Base-by-base conservation (phyloP, 30 jellyfish, hydroid and myxozoan species). In the Hydractinia symbiolongicarpus region DNA sequence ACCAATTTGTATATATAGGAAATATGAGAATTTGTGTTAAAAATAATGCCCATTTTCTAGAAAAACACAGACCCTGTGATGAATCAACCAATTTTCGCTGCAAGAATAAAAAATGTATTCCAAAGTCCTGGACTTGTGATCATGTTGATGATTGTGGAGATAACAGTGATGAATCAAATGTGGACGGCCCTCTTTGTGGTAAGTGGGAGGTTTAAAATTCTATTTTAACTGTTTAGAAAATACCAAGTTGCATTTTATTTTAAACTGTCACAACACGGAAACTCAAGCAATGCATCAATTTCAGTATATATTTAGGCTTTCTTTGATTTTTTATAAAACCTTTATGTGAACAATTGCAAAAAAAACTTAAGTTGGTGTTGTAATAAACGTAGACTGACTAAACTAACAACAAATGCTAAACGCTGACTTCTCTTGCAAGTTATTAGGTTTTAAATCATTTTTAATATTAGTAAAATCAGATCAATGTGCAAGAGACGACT, bases 121-220 rank as follows among this genome's bases (percentile, higher is more conserved):
- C 82, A 53, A 61, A 67, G 8, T 53, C 79, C 11, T 67, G 84
- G 84, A 66, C 62, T 0, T 81, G 89, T 70, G 89, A 81, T 40
- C 50, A 76, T 4, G 54, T 53, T 21, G 83, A 83, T 61, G 98
- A 93, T 54, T 93, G 98, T 61, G 90, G 94, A n/a, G 98, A 93
- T 55, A 71, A 77, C 21, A 93, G 96, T 73, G 98, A 93, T 75
- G 98, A 93, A 82, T 76, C 84, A 9, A 85, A 94, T 79, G 66
- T 19, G 5, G 66, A 51, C 16, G 84, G 69, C 53, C 84, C 86
- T 55, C 73, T 90, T 56, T 50, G 56, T 55, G 85, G 97, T 79
- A 67, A 75, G 49, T 66, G 78, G 78, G 73, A 13, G 17, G 19
- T 58, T 13, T 58, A 11, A 0, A 58, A 16, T 58, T 58, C 69